phyloP scores from a whole-genome alignment of 2,797 vertebrate species.

The Poecilia velifera region DNA sequence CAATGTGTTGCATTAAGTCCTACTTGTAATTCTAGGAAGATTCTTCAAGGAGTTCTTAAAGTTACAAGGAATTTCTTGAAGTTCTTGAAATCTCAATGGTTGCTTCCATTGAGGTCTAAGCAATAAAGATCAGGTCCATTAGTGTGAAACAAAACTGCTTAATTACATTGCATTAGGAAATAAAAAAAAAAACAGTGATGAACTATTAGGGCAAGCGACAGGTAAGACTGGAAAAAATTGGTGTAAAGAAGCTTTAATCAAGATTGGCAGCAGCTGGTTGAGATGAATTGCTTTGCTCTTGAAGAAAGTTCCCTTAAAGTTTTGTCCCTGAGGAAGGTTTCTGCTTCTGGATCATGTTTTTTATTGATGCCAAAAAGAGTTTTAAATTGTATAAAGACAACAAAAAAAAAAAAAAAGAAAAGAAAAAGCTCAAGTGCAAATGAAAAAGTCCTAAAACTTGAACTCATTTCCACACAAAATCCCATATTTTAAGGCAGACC shows the following conservation, averaged over 20 bases:
- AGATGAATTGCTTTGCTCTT: background rate
- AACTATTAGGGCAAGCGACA: background rate
- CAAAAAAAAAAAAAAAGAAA: background rate
- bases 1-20: background rate
- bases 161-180: background rate
- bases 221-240: background rate
- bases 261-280: background rate
- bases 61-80: too few species aligned
- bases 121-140: background rate
- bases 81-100: background rate
- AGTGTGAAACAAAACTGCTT: background rate
- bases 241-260: background rate
- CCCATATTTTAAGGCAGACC: constrained; percentile 10
- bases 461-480: constrained; percentile 3
- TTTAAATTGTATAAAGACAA: background rate
- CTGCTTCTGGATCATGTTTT: background rate
- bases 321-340: background rate
- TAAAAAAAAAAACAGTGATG: background rate
- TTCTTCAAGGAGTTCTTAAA: background rate
- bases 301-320: background rate
- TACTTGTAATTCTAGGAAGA: background rate
- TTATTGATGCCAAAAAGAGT: background rate
- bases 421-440: constrained; percentile 3
- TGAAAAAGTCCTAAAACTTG: constrained; percentile 4
- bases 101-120: background rate